phyloP scores from a whole-genome alignment of 2,113 vertebrate species.

The Rhineura floridana region DNA sequence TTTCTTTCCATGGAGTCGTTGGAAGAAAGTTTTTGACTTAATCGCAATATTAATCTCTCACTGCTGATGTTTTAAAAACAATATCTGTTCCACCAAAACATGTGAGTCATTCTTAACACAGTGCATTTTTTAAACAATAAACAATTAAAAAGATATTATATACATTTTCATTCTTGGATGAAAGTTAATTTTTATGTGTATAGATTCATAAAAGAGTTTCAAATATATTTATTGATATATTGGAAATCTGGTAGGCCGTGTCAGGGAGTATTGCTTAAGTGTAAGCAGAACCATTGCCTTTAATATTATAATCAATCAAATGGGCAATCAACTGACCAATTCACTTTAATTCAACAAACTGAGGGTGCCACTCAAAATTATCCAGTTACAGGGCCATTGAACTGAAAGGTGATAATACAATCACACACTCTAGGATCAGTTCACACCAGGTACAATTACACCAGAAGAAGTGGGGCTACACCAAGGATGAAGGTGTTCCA shows the following conservation, averaged over 20 bases:
- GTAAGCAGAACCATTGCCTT: background rate
- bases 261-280: background rate
- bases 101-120: constrained; percentile 11
- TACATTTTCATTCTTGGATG: constrained; percentile 15
- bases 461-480: background rate
- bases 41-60: background rate
- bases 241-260: background rate
- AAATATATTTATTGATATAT: background rate
- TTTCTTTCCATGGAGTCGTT: background rate
- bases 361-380: background rate
- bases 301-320: background rate
- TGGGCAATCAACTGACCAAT: constrained; percentile 7
- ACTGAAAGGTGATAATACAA: constrained; percentile 16
- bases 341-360: constrained; percentile 28
- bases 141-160: background rate
- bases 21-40: constrained; percentile 23
- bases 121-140: background rate
- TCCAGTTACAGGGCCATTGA: background rate
- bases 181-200: constrained; percentile 6
- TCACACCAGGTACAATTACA: constrained; percentile 1
- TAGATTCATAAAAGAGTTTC: background rate
- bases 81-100: constrained; percentile 26
- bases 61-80: background rate
- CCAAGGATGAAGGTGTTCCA: background rate
- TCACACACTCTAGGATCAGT: background rate